Percentiles rank a stretch among this genome's conserved stretches.
phyloP scores from a whole-genome alignment of 2,888 invertebrate genomes.

The Ellobium chinense region DNA sequence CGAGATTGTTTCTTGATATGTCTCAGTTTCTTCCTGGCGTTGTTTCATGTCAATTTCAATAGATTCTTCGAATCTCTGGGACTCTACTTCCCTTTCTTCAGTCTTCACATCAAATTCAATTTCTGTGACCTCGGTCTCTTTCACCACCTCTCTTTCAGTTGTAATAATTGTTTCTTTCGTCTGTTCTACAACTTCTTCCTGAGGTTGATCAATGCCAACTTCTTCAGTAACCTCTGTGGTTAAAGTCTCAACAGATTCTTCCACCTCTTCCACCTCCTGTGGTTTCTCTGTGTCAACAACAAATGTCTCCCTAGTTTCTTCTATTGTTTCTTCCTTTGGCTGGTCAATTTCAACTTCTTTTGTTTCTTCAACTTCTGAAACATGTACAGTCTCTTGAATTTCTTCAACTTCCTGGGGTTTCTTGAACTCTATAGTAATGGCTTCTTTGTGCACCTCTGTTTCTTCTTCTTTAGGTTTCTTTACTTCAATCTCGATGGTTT shows the following conservation, averaged over 20 bases:
- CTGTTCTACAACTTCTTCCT: constrained; percentile 51
- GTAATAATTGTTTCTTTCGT: constrained; percentile 48
- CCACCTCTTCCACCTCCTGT: constrained; percentile 41
- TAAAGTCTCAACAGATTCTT: constrained; percentile 21
- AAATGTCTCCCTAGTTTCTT: constrained; percentile 47
- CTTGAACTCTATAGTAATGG: constrained; percentile 45
- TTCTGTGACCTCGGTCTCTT: constrained; percentile 35
- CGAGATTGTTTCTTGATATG: constrained; percentile 25
- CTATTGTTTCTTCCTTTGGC: constrained; percentile 26
- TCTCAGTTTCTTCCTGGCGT: constrained; percentile 30
- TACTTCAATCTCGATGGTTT: constrained; percentile 43
- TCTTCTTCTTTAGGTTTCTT: constrained; percentile 46
- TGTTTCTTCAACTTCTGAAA: constrained; percentile 40
- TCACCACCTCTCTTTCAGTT: constrained; percentile 47
- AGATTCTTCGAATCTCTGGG: constrained; percentile 21
- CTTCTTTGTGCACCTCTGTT: constrained; percentile 44
- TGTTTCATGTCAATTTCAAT: constrained; percentile 19
- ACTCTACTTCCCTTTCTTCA: constrained; percentile 34
- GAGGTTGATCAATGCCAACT: constrained; percentile 50
- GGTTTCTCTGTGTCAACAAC: constrained; percentile 45
- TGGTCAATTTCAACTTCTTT: constrained; percentile 38
- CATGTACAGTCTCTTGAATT: constrained; percentile 46
- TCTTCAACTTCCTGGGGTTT: constrained; percentile 49
- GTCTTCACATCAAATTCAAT: constrained; percentile 27
- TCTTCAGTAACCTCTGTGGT: constrained; percentile 34